Evolutionary conservation across 2,797 vertebrate species (phyloP).

Genomic region (Morelia viridis): DNA sequence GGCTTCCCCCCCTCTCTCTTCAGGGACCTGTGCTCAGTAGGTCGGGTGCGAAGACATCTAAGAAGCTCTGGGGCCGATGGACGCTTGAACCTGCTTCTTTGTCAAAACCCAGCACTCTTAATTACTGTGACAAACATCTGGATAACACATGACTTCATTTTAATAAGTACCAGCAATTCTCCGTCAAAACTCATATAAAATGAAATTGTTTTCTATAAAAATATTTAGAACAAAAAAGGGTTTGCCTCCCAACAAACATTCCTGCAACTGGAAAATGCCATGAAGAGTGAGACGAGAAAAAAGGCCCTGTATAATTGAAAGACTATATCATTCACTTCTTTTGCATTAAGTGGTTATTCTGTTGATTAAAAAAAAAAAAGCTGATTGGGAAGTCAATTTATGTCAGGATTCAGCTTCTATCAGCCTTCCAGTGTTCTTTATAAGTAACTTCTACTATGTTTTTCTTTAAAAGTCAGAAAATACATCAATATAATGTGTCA

Average conservation of each 20-base stretch:
- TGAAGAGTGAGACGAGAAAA: not conserved
- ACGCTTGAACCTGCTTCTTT: not conserved
- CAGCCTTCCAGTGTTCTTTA: not conserved
- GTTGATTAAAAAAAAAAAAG: not conserved
- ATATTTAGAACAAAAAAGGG: not conserved
- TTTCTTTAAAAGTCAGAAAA: not conserved
- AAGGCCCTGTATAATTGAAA: not conserved
- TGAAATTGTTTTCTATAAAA: slow-evolving; percentile 23
- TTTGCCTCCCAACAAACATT: not conserved
- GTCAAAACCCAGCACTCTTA: not conserved
- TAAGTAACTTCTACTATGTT: not conserved
- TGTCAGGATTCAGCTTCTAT: not conserved
- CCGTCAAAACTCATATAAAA: not conserved
- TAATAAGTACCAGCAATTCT: not conserved
- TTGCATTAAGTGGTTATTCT: not conserved
- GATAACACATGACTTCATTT: not conserved
- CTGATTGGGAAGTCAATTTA: not conserved
- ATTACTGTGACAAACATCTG: not conserved
- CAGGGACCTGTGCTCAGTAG: not conserved
- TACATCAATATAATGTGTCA: not conserved
- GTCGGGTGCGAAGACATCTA: not conserved
- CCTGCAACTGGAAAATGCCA: not conserved
- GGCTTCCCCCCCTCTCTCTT: not conserved
- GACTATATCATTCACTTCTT: not conserved
- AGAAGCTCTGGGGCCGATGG: not conserved